Evolutionary conservation across 2,888 invertebrate genomes (phyloP).

Genomic region (Caenorhabditis sulstoni): DNA sequence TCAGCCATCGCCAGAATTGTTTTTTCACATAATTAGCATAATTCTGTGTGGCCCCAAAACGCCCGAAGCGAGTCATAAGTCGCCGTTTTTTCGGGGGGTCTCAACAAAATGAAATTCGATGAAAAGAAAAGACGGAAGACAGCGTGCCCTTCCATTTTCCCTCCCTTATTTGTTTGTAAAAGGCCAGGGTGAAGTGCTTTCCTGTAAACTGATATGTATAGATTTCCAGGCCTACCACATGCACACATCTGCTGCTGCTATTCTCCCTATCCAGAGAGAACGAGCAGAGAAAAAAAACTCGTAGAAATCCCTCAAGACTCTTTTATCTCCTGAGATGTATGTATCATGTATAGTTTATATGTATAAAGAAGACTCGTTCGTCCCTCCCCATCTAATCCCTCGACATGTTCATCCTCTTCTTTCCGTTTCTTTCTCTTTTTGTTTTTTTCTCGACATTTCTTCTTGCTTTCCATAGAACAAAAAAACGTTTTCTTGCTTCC

Average conservation of each 20-base stretch:
- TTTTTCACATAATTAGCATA: constrained; percentile 36
- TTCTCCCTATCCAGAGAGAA: neutral
- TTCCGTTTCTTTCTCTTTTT: neutral
- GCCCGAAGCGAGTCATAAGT: constrained; percentile 29
- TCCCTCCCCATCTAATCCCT: constrained; percentile 13
- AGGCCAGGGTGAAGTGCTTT: constrained; percentile 32
- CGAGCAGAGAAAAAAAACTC: neutral
- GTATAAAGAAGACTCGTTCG: neutral
- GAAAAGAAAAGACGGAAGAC: constrained; percentile 21
- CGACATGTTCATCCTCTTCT: neutral
- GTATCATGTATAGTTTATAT: constrained; percentile 22
- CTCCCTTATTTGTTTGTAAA: constrained; percentile 23
- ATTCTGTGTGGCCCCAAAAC: constrained; percentile 32
- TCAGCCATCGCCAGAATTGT: neutral
- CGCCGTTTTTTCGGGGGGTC: neutral
- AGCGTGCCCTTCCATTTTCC: constrained; percentile 1
- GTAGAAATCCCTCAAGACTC: neutral
- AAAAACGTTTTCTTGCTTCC: neutral
- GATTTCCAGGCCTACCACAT: constrained; percentile 18
- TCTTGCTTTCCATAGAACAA: constrained; percentile 1
- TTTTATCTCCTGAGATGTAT: no score
- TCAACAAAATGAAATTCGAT: constrained; percentile 31
- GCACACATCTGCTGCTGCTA: neutral
- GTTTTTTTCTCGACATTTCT: constrained; percentile 9
- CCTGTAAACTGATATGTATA: constrained; percentile 54